These are phyloP conservation scores for Rhegmatorhina hoffmannsi DNA, from an alignment of 2,113 vertebrate species.

Conservation along the genomic window DNA sequence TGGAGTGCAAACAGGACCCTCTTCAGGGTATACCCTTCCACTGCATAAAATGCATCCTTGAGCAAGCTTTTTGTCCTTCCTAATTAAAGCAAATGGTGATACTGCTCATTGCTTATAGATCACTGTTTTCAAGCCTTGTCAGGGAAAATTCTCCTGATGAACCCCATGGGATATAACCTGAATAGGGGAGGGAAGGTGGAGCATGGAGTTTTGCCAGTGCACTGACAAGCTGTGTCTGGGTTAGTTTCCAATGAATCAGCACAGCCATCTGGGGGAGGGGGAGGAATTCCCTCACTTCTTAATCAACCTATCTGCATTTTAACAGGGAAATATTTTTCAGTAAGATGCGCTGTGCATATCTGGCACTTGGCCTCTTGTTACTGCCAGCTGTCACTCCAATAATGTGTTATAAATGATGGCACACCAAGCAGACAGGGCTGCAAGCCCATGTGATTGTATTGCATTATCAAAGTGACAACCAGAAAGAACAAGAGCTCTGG, in stretches of 20 bases:
- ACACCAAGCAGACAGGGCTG: constrained; percentile 46
- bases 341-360: constrained; percentile 37
- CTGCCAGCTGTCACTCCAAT: constrained; percentile 66
- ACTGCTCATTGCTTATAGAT: not conserved
- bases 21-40: not conserved
- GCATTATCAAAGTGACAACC: constrained; percentile 63
- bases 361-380: constrained; percentile 51
- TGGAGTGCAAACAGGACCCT: not conserved
- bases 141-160: constrained; percentile 2
- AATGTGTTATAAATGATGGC: constrained; percentile 56
- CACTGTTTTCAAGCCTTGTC: not conserved
- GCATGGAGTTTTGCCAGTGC: constrained; percentile 11
- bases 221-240: not conserved
- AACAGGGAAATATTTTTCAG: constrained; percentile 37
- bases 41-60: not conserved
- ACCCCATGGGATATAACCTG: constrained; percentile 15
- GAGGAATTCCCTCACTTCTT: constrained; percentile 54
- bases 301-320: constrained; percentile 29
- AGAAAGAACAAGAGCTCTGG: constrained; percentile 48
- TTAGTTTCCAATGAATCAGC: constrained; percentile 30
- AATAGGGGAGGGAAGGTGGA: constrained; percentile 24
- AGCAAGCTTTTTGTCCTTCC: not conserved
- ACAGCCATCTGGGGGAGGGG: not conserved
- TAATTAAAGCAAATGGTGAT: not conserved
- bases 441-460: constrained; percentile 25